Percentiles rank a stretch among this genome's conserved stretches.
Conservation (phyloP, 2,113 vertebrate species). For the Austrofundulus limnaeus region DNA sequence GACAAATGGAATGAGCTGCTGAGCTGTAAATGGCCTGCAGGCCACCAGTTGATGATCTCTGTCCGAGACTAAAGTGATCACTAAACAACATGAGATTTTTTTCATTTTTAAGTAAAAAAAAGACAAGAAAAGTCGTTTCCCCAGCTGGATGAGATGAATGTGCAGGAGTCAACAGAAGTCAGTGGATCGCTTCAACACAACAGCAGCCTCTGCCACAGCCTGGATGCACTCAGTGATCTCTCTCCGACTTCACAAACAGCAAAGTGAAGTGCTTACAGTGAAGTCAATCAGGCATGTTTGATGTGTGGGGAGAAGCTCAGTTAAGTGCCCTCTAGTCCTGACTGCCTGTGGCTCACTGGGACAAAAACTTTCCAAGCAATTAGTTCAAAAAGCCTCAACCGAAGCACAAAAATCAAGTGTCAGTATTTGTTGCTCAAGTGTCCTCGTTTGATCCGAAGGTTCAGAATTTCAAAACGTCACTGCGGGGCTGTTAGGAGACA, state of each 20-base stretch:
- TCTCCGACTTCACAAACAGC: conserved; percentile 36
- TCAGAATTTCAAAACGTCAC: conserved; percentile 34
- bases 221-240: conserved; percentile 20
- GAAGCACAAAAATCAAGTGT: conserved; percentile 45
- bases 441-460: conserved; percentile 42
- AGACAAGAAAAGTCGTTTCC: not conserved
- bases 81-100: conserved; percentile 37
- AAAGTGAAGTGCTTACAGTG: conserved; percentile 52
- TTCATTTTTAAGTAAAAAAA: not conserved
- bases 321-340: conserved; percentile 52
- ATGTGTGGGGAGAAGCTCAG: conserved; percentile 47
- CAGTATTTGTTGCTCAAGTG: conserved; percentile 50
- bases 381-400: conserved; percentile 54
- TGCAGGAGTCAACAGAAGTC: conserved; percentile 30
- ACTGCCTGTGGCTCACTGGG: conserved; percentile 38
- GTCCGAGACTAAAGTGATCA: conserved; percentile 11
- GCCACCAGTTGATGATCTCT: conserved; percentile 27
- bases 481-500: conserved; percentile 45
- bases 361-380: conserved; percentile 58
- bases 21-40: no score
- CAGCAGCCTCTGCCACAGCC: not conserved
- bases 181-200: conserved; percentile 4
- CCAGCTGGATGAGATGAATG: not conserved
- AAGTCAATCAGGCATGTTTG: conserved; percentile 53
- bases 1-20: no score